Conservation (phyloP, 2,797 vertebrate species). For the Sorex maritimensis region DNA sequence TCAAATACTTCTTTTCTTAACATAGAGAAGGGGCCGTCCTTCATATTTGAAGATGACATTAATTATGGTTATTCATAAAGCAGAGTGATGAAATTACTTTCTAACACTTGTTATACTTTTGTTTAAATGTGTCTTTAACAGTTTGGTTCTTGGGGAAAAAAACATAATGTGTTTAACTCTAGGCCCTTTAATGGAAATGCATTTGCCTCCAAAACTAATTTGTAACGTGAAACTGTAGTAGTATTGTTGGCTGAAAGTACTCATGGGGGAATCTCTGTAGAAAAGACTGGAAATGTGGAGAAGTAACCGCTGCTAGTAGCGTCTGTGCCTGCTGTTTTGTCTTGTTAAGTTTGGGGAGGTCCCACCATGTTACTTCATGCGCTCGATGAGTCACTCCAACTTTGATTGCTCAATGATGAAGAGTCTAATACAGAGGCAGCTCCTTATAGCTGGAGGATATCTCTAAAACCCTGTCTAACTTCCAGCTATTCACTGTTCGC, state of each 20-base stretch:
- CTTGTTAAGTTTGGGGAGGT: background rate
- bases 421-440: background rate
- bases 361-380: background rate
- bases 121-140: conserved; percentile 40
- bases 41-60: conserved; percentile 38
- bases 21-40: conserved; percentile 19
- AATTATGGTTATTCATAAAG: conserved; percentile 47
- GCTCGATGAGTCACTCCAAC: background rate
- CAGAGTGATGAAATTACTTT: conserved; percentile 11
- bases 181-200: conserved; percentile 17
- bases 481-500: background rate
- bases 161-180: conserved; percentile 28
- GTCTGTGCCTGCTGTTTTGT: background rate
- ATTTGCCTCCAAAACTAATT: conserved; percentile 42
- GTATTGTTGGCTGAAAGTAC: background rate
- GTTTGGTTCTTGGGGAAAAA: conserved; percentile 21
- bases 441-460: background rate
- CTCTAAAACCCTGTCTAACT: background rate
- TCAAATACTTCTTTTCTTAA: conserved; percentile 68
- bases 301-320: background rate
- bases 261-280: background rate
- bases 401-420: background rate
- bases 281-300: background rate
- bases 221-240: background rate
- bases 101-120: background rate